Percentiles rank a stretch among this genome's conserved stretches.
Conservation (phyloP, 2,888 invertebrate species). For the Epistrophe grossulariae region DNA sequence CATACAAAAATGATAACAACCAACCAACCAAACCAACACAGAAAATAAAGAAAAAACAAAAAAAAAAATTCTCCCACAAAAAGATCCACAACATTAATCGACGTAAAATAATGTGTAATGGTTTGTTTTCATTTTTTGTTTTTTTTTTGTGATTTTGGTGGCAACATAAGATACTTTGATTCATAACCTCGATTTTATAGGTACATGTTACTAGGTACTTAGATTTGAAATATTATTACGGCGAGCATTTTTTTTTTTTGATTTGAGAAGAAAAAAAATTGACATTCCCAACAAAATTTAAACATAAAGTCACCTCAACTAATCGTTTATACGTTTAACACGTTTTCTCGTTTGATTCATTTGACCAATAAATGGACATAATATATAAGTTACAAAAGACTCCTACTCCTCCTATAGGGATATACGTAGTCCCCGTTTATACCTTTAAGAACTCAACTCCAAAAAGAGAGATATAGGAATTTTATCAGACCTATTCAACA, state of each 20-base stretch:
- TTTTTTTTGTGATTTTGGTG: neutral
- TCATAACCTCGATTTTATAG: slow-evolving; percentile 22
- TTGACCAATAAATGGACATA: slow-evolving; percentile 59
- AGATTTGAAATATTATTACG: neutral
- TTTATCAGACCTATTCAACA: slow-evolving; percentile 22
- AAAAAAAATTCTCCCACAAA: neutral
- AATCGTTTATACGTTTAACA: slow-evolving; percentile 28
- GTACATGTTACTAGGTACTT: neutral
- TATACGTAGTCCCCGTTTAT: neutral
- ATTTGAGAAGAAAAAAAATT: neutral
- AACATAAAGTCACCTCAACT: slow-evolving; percentile 4
- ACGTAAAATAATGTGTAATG: slow-evolving; percentile 30
- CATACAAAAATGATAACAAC: neutral
- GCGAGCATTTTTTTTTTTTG: neutral
- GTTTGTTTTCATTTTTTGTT: neutral
- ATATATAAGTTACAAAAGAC: slow-evolving; percentile 23
- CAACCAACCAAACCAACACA: neutral
- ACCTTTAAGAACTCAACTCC: slow-evolving; percentile 1
- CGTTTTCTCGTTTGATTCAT: slow-evolving; percentile 63
- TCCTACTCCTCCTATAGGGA: neutral
- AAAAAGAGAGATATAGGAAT: neutral
- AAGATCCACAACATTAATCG: slow-evolving; percentile 6
- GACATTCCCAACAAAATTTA: neutral
- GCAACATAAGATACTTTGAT: slow-evolving; percentile 18
- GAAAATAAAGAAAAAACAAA: slow-evolving; percentile 25